Conservation (phyloP, 1,140 invertebrate genomes). For the Mizuhopecten yessoensis region DNA sequence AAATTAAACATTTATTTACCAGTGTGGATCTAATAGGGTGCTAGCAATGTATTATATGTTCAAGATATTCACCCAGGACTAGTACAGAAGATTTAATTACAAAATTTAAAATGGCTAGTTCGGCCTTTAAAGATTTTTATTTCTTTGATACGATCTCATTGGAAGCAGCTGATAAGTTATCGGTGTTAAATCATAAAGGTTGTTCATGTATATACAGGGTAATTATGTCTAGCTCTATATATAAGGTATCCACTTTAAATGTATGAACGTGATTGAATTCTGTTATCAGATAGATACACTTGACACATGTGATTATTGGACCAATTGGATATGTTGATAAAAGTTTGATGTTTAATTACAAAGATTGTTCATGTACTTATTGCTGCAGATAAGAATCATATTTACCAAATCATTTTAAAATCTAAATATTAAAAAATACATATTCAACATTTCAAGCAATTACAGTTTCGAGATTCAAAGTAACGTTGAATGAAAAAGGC, state of each 20-base stretch:
- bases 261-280: not conserved
- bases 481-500: too few species aligned
- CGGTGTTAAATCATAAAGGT: constrained; percentile 27
- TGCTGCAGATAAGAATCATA: not conserved
- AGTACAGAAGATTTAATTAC: constrained; percentile 16
- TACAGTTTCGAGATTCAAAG: not conserved
- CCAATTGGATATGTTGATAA: not conserved
- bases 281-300: not conserved
- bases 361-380: not conserved
- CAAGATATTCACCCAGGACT: not conserved
- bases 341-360: not conserved
- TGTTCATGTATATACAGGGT: not conserved
- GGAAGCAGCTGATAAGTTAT: not conserved
- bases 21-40: not conserved
- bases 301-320: not conserved
- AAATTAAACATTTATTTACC: not conserved
- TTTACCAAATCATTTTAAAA: not conserved
- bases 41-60: not conserved
- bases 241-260: not conserved
- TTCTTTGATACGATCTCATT: constrained; percentile 17
- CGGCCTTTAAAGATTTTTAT: constrained; percentile 34
- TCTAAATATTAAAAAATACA: not conserved
- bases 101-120: not conserved
- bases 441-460: not conserved
- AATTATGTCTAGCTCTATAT: not conserved